These are phyloP conservation scores for Buceros bicornis DNA, from an alignment of 2,797 vertebrate species.

Conservation along the genomic window DNA sequence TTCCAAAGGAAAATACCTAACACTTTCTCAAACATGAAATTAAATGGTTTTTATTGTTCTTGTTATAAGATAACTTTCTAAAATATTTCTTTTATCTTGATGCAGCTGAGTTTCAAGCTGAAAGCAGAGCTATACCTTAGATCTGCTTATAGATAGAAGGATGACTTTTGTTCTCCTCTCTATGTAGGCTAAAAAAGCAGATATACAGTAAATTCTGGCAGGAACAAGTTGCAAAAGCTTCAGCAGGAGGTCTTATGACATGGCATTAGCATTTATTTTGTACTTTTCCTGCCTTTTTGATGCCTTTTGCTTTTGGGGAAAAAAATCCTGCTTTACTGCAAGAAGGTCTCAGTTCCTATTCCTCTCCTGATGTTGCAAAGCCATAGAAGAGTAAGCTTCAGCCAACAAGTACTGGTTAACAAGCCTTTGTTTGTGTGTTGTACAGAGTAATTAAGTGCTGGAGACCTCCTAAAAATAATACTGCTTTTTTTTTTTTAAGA, in stretches of 20 bases:
- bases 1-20: neutral
- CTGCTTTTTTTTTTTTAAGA: neutral
- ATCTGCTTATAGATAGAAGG: neutral
- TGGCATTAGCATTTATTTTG: neutral
- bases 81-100: slow-evolving; percentile 18
- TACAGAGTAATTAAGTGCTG: neutral
- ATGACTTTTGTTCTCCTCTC: slow-evolving; percentile 14
- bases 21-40: neutral
- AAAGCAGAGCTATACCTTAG: neutral
- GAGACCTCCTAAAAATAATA: neutral
- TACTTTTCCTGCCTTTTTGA: slow-evolving; percentile 20
- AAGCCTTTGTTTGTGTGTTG: neutral
- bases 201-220: neutral
- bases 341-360: neutral
- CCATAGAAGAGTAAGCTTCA: neutral
- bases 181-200: neutral
- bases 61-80: neutral
- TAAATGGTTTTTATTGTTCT: neutral
- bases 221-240: slow-evolving; percentile 26
- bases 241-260: slow-evolving; percentile 6
- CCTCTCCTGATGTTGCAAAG: neutral
- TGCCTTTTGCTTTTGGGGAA: neutral
- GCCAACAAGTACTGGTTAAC: neutral
- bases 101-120: neutral
- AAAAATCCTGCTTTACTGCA: neutral